These are phyloP conservation scores for Thomomys bottae DNA, from an alignment of 2,113 vertebrate species.

Conservation along the genomic window DNA sequence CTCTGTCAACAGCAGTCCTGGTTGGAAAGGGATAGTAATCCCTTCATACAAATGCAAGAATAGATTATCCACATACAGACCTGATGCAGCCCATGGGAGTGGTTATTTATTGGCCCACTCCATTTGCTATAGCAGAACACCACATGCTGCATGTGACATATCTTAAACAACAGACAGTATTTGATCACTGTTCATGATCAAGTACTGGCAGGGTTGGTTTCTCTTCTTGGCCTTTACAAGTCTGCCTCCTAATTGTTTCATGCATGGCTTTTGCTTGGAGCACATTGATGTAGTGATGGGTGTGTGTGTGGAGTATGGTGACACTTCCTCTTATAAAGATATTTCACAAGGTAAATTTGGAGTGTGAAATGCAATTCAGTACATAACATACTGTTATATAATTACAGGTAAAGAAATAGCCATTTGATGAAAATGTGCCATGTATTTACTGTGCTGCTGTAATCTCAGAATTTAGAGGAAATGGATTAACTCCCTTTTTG, in stretches of 20 bases:
- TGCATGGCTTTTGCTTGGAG: too few species aligned
- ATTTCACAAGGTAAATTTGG: background rate
- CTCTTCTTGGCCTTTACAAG: background rate
- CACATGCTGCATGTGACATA: background rate
- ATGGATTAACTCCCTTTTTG: background rate
- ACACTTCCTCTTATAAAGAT: background rate
- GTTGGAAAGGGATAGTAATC: background rate
- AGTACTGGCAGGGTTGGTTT: background rate
- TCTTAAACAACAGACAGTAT: background rate
- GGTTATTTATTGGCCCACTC: background rate
- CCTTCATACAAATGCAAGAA: background rate
- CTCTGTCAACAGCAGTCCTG: rapidly evolving
- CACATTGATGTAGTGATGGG: too few species aligned
- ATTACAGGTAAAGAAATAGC: background rate
- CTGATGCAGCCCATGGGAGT: background rate
- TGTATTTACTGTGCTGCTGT: background rate
- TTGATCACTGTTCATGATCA: background rate
- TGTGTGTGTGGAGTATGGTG: background rate
- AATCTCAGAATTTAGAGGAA: background rate
- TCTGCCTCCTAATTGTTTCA: background rate
- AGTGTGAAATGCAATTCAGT: background rate
- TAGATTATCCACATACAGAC: background rate
- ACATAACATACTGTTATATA: background rate
- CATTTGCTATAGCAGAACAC: background rate
- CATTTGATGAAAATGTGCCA: background rate